A percentile compares a stretch with the other conserved stretches of the same genome.
These are phyloP conservation scores for Alligator sinensis DNA, from an alignment of 2,113 vertebrate genomes.

Conservation along the genomic window DNA sequence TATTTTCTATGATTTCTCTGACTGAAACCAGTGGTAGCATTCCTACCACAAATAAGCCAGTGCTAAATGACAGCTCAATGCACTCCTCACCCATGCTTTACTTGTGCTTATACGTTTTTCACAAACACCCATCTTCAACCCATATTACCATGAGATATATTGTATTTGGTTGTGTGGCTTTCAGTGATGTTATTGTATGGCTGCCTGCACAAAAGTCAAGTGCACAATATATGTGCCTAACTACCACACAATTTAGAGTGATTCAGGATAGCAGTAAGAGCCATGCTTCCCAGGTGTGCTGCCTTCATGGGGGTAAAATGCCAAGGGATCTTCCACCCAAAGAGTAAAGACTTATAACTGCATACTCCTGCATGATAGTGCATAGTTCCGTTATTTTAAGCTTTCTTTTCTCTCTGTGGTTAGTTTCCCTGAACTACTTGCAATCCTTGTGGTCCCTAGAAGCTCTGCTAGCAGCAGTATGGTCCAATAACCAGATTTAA, in stretches of 20 bases:
- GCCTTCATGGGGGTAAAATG: too few species aligned
- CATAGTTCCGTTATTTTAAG: background rate
- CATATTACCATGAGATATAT: fast-evolving
- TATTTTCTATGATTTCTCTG: background rate
- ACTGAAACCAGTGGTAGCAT: background rate
- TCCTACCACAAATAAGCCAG: background rate
- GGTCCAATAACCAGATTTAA: background rate
- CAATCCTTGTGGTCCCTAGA: background rate
- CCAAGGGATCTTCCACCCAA: background rate
- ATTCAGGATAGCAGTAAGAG: background rate
- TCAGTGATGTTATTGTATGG: background rate
- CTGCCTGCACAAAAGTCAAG: background rate
- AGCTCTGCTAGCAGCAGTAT: background rate
- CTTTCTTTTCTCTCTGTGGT: background rate
- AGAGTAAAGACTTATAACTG: background rate
- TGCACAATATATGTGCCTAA: background rate
- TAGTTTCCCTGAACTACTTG: background rate
- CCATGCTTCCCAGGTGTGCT: background rate
- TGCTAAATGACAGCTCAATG: background rate
- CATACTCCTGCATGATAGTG: background rate
- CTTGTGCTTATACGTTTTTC: background rate
- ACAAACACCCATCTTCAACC: background rate
- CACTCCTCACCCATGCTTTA: background rate
- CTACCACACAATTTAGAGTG: background rate
- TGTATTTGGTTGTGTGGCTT: background rate